A percentile compares a stretch with the other conserved stretches of the same genome.
These are phyloP conservation scores for Laterallus jamaicensis DNA, from an alignment of 2,113 vertebrate genomes.

Conservation along the genomic window DNA sequence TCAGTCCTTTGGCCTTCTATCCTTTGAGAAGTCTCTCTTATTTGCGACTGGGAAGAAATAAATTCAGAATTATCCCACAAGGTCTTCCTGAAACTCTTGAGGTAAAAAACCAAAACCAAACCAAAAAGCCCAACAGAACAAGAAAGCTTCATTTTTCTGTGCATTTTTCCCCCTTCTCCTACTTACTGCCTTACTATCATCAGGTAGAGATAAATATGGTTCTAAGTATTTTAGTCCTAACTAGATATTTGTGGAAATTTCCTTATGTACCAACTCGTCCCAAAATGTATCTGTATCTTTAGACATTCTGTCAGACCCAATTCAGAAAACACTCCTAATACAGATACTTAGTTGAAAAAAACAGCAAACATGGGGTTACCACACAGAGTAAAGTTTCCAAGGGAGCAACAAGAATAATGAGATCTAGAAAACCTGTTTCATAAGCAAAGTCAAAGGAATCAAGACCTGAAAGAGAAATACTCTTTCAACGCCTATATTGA, in stretches of 20 bases:
- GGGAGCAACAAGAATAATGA: not conserved
- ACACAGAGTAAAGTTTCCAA: not conserved
- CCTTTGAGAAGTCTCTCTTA: slow-evolving; percentile 85
- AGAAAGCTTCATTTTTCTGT: not conserved
- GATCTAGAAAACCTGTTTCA: not conserved
- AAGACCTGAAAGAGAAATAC: not conserved
- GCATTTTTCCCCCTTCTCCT: not conserved
- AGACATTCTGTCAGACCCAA: not conserved
- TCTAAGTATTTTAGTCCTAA: not conserved
- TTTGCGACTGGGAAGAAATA: slow-evolving; percentile 89
- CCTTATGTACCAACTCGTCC: not conserved
- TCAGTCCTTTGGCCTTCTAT: slow-evolving; percentile 83
- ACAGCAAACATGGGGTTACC: not conserved
- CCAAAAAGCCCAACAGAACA: not conserved
- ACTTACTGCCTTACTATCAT: not conserved
- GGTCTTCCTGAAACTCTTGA: slow-evolving; percentile 87
- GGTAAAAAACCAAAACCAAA: slow-evolving; percentile 70
- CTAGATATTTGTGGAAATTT: not conserved
- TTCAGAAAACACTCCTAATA: not conserved
- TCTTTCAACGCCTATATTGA: not conserved
- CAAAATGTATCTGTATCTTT: not conserved
- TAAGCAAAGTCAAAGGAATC: not conserved
- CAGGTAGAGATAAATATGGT: not conserved
- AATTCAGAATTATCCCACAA: slow-evolving; percentile 91
- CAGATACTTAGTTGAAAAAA: not conserved